phyloP scores from a whole-genome alignment of 2,888 invertebrate genomes.

The Formica aserva region DNA sequence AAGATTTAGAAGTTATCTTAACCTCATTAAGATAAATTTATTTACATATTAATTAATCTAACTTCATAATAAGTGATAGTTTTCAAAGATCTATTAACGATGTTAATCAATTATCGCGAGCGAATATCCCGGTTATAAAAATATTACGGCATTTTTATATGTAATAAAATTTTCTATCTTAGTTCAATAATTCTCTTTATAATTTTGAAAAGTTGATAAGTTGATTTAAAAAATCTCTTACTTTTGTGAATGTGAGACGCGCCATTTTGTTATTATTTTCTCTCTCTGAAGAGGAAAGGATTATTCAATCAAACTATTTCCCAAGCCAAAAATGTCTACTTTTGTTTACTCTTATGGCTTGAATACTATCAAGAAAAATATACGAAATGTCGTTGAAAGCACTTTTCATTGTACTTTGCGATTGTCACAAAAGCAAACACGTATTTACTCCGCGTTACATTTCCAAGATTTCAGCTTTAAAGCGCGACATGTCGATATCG shows the following conservation, averaged over 20 bases:
- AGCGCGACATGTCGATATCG: constrained; percentile 31
- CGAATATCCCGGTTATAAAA: background rate
- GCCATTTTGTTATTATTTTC: background rate
- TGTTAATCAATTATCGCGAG: background rate
- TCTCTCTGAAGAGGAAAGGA: background rate
- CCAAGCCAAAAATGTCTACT: background rate
- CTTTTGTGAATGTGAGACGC: background rate
- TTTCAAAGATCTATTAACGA: background rate
- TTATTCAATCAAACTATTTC: background rate
- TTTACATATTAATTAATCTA: background rate
- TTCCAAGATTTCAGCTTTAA: constrained; percentile 19
- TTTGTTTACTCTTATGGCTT: background rate
- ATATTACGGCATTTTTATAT: background rate
- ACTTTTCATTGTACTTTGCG: background rate
- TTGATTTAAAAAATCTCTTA: background rate
- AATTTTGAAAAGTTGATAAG: background rate
- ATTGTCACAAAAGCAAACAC: constrained; percentile 20
- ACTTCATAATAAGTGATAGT: background rate
- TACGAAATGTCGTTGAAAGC: background rate
- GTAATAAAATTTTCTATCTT: background rate
- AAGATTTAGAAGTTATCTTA: constrained; percentile 9
- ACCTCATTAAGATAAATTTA: too few relatives aligned
- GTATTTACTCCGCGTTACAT: background rate
- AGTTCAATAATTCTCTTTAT: background rate
- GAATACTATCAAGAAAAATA: background rate